These are phyloP conservation scores for Sycophila sp. DNA, from an alignment of 1,140 invertebrate genomes.

Conservation along the genomic window DNA sequence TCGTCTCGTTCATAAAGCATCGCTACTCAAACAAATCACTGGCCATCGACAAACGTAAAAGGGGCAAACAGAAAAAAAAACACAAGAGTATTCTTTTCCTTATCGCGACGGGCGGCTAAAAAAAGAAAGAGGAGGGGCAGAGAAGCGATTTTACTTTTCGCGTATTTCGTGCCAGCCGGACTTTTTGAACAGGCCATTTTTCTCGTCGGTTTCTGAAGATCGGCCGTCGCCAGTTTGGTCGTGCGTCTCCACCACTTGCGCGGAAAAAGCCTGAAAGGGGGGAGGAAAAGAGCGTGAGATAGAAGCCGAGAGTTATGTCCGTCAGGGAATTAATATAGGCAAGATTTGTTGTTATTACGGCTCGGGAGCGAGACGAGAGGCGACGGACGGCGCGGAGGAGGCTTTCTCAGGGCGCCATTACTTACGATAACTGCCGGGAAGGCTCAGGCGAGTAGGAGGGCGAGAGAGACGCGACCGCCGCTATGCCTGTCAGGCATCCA, in stretches of 20 bases:
- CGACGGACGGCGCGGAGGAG: constrained; percentile 47
- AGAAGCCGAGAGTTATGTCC: constrained; percentile 59
- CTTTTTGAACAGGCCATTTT: background rate
- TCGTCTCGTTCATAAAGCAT: no score
- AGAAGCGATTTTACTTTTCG: no score
- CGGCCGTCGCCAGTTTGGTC: background rate
- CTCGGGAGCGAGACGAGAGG: constrained; percentile 43
- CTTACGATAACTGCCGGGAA: constrained; percentile 65
- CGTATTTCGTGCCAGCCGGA: background rate
- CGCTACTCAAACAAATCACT: no score
- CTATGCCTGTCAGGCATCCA: constrained; percentile 63
- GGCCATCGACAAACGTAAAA: no score
- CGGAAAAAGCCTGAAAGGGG: background rate
- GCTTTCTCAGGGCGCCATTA: constrained; percentile 64
- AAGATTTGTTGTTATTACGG: constrained; percentile 66
- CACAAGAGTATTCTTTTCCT: no score
- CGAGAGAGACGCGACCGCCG: background rate
- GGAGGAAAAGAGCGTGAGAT: background rate
- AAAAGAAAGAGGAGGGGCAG: no score
- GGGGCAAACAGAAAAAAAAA: no score
- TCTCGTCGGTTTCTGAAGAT: no score
- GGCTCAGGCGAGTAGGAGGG: no score
- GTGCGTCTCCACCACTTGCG: background rate
- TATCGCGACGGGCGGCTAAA: no score
- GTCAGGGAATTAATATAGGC: constrained; percentile 66